Conservation (phyloP, 2,113 vertebrate species). For the Hiodon alosoides region DNA sequence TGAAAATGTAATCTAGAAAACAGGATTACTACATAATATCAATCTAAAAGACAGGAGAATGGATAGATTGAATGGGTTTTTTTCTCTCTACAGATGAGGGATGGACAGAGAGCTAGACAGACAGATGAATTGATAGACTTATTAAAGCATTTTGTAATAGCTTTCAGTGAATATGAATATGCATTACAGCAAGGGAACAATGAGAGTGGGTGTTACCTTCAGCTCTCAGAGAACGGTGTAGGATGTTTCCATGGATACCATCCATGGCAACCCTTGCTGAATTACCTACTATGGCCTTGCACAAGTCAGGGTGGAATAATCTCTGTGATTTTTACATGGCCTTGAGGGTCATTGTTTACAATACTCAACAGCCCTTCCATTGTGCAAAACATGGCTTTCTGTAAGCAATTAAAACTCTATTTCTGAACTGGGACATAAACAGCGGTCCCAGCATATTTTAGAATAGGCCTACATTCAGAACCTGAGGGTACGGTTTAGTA, state of each 20-base stretch:
- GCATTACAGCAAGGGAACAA: constrained; percentile 30
- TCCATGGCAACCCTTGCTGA: constrained; percentile 31
- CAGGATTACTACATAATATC: background rate
- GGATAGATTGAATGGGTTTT: constrained; percentile 5
- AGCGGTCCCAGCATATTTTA: background rate
- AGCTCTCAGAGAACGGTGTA: constrained; percentile 27
- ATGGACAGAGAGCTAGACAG: constrained; percentile 5
- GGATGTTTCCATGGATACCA: constrained; percentile 35
- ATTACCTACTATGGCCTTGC: constrained; percentile 20
- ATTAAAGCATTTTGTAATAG: constrained; percentile 24
- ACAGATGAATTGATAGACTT: background rate
- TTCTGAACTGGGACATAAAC: background rate
- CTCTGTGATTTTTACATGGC: background rate
- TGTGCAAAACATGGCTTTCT: background rate
- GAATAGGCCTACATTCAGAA: background rate
- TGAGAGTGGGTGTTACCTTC: constrained; percentile 33
- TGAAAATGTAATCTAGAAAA: constrained; percentile 9
- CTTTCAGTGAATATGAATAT: constrained; percentile 27
- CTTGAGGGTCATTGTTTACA: constrained; percentile 18
- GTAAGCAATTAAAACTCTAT: constrained; percentile 2
- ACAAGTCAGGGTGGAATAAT: constrained; percentile 8
- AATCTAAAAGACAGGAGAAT: constrained; percentile 1
- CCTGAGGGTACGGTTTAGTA: background rate
- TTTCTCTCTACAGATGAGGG: constrained; percentile 3
- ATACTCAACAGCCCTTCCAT: background rate